Percentiles rank a stretch among this genome's conserved stretches.
Evolutionary conservation across 1,140 invertebrate species (phyloP).

Genomic region (Caerostris darwini): DNA sequence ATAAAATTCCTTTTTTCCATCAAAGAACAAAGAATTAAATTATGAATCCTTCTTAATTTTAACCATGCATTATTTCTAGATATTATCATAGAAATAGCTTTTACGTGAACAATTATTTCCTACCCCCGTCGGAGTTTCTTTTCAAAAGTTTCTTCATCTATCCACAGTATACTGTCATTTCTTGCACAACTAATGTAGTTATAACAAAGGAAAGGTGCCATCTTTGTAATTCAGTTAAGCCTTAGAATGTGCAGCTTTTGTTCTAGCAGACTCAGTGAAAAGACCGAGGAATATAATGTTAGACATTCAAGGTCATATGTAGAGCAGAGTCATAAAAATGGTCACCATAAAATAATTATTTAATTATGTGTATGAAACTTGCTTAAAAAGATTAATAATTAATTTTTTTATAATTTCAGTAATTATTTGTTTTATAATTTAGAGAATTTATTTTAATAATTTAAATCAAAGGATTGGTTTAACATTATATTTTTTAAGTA

Average conservation of each 20-base stretch:
- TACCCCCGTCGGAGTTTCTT: background rate
- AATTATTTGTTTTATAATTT: too few species aligned
- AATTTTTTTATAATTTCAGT: too few species aligned
- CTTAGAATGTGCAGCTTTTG: background rate
- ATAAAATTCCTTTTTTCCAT: background rate
- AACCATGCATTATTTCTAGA: background rate
- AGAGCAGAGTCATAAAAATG: too few species aligned
- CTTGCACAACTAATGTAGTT: slow-evolving; percentile 10
- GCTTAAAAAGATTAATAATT: too few species aligned
- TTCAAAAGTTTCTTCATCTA: background rate
- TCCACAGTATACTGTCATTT: background rate
- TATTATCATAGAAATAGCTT: slow-evolving; percentile 42
- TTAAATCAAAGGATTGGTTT: too few species aligned
- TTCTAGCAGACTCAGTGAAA: background rate
- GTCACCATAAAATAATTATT: too few species aligned
- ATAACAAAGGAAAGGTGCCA: slow-evolving; percentile 36
- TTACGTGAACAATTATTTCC: background rate
- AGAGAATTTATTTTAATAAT: too few species aligned
- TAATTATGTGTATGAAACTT: too few species aligned
- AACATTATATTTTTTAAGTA: too few species aligned
- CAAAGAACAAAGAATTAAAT: background rate
- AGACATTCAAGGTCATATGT: background rate
- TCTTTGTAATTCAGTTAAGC: slow-evolving; percentile 50
- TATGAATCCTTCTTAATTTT: background rate
- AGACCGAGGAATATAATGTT: background rate